Base-by-base conservation (phyloP, 2,113 vertebrate species). In the Bubo bubo region DNA sequence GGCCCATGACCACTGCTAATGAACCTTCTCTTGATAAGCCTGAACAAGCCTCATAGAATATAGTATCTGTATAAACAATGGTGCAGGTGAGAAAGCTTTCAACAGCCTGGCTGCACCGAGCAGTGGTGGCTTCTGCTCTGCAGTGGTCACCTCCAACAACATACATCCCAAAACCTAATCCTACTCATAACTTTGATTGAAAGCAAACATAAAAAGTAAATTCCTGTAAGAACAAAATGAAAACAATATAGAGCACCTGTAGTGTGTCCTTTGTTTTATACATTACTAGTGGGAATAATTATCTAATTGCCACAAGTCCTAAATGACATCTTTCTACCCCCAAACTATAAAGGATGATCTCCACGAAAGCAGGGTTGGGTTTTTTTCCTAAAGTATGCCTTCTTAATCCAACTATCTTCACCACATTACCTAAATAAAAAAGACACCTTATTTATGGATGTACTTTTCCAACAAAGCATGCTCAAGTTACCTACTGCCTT, bases 291-390 rank as follows among this genome's bases (percentile, higher is more conserved):
- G 10, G 17, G 28, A 64, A 30, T 70, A 83, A 76, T 45, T 55
- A 20, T 43, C 11, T 49, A 58, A 62, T 41, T 45, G 45, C 21
- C 27, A 53, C 4, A 60, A 73, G 32, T 37, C 22, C 50, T 53
- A 37, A 83, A 56, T n/a, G 41, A 62, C 23, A 32, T 21, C 35
- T 75, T 84, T 75, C 27, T 66, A 32, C 14, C 32, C 7, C 12
- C 43, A 63, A 18, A 60, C 12, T 67, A 28, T 2, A 88, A 34
- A 63, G 20, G 15, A 74, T 41, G 18, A 62, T 59, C 14, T 83
- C 24, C 32, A 34, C 32, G 23, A 73, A 86, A 53, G 24, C 19
- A 64, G 17, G 8, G 15, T 9, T 86, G 12, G 8, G 0, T 0
- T n/a, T 39, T n/a, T 39, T 12, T 1, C 21, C 24, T 67, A 35